Evolutionary conservation across 2,797 vertebrate species (phyloP), one percentile per base, ranked within the genome.

Genomic region (Glyptemys insculpta): DNA sequence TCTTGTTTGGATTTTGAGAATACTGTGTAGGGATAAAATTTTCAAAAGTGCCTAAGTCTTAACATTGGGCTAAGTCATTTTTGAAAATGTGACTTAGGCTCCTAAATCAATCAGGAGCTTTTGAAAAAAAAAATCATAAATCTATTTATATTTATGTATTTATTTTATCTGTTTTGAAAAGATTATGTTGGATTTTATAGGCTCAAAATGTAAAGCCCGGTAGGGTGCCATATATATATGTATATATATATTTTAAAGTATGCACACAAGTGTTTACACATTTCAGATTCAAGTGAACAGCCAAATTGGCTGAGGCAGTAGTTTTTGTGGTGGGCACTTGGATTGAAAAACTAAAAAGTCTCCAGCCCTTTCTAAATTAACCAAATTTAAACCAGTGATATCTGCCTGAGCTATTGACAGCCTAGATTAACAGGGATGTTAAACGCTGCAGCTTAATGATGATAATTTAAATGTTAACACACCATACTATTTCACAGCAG

Each of bases 1-100:
- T 85, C 59, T 80, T 90, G 57, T 93, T 86, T 76, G 50, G 83
- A 12, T 91, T 94, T 91, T 91, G 5, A 81, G 91, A 87, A 83
- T 87, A 95, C 52, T 34, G 11, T 15, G 25, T 65, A 92, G 91
- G n/a, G 88, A 88, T 83, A 94, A 52, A 54, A 81, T 76, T 93
- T 85, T 93, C 52, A 5, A 89, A 92, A 83, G 4, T 49, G 74
- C 81, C 89, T 84, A 94, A 37, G 25, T 37, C 84, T 74, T 96
- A 84, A 91, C 93, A 93, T 81, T 74, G 78, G 85, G 82, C 25
- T 11, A 62, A 86, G 19, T 89, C 50, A 41, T 87, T 95, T 88
- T 84, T 62, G 79, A 95, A 95, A 85, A 41, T 88, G 72, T 86
- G 94, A 92, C 44, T 31, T 47, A 49, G 44, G 47, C 15, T 29